These are phyloP conservation scores for Macrochelys suwanniensis DNA, from an alignment of 2,797 vertebrate species.

Conservation along the genomic window DNA sequence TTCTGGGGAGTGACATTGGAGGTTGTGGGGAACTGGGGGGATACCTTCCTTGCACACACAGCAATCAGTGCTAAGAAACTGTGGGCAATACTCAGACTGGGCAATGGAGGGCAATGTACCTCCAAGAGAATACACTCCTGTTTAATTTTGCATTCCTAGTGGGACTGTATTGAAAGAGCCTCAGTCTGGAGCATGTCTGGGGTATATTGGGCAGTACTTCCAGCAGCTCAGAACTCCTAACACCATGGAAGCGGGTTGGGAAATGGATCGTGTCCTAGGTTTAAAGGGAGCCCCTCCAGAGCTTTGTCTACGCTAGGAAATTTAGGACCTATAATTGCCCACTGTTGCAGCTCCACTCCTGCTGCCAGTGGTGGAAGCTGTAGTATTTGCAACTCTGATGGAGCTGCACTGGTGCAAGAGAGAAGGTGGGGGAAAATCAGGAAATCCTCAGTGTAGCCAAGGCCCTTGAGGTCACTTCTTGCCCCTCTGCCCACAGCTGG, in stretches of 20 bases:
- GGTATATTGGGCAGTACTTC: background rate
- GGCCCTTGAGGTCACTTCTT: background rate
- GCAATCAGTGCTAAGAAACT: background rate
- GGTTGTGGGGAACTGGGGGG: background rate
- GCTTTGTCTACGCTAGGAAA: background rate
- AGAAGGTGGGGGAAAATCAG: background rate
- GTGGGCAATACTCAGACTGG: too few relatives aligned
- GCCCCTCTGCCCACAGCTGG: background rate
- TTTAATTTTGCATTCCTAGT: background rate
- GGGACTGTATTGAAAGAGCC: background rate
- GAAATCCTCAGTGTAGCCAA: background rate
- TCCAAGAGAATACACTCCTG: background rate
- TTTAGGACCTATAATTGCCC: background rate
- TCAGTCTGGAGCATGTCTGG: background rate
- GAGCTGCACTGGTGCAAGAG: background rate
- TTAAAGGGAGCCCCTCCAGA: background rate
- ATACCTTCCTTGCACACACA: background rate
- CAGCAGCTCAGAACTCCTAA: background rate
- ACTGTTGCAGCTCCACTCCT: too few relatives aligned
- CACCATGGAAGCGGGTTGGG: background rate
- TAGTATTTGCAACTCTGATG: background rate
- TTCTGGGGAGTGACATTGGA: background rate
- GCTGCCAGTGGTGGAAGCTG: background rate
- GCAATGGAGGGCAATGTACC: too few relatives aligned
- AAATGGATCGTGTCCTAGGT: background rate